phyloP scores from a whole-genome alignment of 2,888 invertebrate genomes.

The Dynastes grantii region DNA sequence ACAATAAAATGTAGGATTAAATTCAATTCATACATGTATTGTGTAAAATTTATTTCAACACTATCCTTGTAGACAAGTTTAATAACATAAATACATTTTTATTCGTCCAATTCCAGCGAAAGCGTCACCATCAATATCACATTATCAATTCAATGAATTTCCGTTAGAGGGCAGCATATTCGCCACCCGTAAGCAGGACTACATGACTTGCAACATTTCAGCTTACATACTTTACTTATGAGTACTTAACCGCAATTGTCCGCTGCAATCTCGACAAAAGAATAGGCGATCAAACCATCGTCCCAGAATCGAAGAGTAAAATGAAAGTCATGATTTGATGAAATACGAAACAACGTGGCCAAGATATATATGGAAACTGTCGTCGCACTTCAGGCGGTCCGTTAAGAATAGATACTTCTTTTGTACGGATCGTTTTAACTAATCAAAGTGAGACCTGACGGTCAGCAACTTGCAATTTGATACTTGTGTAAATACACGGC shows the following conservation, averaged over 20 bases:
- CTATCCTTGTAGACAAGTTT: neutral
- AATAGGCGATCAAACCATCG: conserved; percentile 16
- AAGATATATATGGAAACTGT: neutral
- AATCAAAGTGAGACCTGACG: conserved; percentile 9
- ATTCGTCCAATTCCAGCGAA: too few relatives aligned
- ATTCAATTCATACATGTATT: too few relatives aligned
- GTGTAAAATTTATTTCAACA: neutral
- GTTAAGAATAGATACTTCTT: neutral
- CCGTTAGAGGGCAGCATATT: conserved; percentile 8
- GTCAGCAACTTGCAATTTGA: conserved; percentile 32
- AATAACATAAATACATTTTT: too few relatives aligned
- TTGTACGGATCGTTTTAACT: conserved; percentile 7
- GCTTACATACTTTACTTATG: conserved; percentile 21
- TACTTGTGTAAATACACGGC: conserved; percentile 12
- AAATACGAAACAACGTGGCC: conserved; percentile 3
- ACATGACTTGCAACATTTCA: neutral
- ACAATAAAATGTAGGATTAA: too few relatives aligned
- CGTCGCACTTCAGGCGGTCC: conserved; percentile 13
- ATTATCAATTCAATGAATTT: conserved; percentile 21
- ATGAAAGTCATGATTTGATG: conserved; percentile 35
- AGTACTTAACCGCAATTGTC: conserved; percentile 31
- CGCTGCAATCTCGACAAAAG: conserved; percentile 26
- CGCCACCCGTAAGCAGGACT: neutral
- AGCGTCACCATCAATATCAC: neutral
- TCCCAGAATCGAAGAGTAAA: conserved; percentile 15